Percentiles rank a stretch among this genome's conserved stretches.
Evolutionary conservation across 2,113 vertebrate genomes (phyloP).

Genomic region (Pedetes capensis): DNA sequence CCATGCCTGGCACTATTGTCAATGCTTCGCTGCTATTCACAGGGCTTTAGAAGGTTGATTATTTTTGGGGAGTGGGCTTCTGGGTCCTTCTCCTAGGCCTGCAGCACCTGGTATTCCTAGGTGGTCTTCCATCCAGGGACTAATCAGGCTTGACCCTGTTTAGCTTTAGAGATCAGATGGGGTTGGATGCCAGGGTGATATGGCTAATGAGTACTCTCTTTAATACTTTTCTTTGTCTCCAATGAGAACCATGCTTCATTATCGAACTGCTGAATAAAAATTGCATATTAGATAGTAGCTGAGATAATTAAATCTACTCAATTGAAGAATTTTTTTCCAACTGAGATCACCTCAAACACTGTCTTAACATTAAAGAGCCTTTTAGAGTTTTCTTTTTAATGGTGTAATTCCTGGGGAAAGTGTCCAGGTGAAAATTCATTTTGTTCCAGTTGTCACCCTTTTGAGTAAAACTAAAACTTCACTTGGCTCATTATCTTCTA

Average conservation of each 20-base stretch:
- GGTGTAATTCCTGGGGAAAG: constrained; percentile 2
- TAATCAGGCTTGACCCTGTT: too few relatives aligned
- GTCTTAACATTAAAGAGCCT: constrained; percentile 40
- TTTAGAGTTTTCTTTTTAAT: constrained; percentile 34
- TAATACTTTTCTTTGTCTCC: constrained; percentile 52
- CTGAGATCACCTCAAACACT: constrained; percentile 15
- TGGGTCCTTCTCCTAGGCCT: too few relatives aligned
- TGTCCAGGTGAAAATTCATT: neutral
- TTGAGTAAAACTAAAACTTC: constrained; percentile 38
- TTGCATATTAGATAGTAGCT: constrained; percentile 36
- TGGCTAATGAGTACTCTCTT: constrained; percentile 19
- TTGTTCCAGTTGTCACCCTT: constrained; percentile 7
- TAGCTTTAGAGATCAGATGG: too few relatives aligned
- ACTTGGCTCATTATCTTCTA: neutral
- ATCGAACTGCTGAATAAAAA: neutral
- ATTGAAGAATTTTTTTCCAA: constrained; percentile 31
- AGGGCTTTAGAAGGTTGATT: too few relatives aligned
- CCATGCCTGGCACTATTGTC: too few relatives aligned
- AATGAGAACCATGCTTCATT: constrained; percentile 45
- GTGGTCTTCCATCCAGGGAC: too few relatives aligned
- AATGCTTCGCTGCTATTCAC: too few relatives aligned
- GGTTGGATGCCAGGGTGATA: too few relatives aligned
- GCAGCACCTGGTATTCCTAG: too few relatives aligned
- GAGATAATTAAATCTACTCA: constrained; percentile 52
- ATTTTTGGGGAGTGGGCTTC: too few relatives aligned